Base-by-base conservation (phyloP, 2,113 vertebrate species). In the Strix aluco region DNA sequence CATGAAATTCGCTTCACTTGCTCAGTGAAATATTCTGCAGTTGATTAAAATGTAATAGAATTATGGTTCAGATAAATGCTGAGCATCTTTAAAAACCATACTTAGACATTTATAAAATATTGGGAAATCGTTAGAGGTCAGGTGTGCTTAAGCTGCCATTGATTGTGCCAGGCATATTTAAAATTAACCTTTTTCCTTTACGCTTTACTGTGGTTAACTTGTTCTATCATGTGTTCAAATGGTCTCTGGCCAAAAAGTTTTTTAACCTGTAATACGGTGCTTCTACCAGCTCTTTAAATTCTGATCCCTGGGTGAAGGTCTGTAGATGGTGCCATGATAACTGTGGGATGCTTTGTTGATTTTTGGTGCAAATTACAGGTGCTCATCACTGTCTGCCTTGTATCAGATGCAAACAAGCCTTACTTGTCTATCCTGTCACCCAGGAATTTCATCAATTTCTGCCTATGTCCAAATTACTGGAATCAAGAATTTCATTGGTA, bases 41-140 rank as follows among this genome's bases (percentile, higher is more conserved):
- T 72, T 87, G 84, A 57, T 89, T 49, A 72, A 81, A 84, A 89
- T 40, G 21, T 58, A 40, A n/a, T 63, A 77, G 73, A 42, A 63
- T 77, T 58, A 2, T 49, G 66, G 87, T 90, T 72, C 49, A 89
- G 85, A 46, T 59, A 87, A 81, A 84, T 29, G 38, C 92, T 19
- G 66, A 69, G 44, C 75, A 34, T 73, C 82, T 85, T 87, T 87
- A 90, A 86, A 92, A 81, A 46, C 52, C 61, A 17, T 58, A 30
- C 61, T 74, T 74, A 55, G 81, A 87, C 73, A 74, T 78, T 86
- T 94, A 42, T n/a, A 66, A 66, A 94, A 80, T 49, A 52, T 12
- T 70, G 38, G 58, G 47, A 70, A 87, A 61, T 87, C 91, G 71
- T 87, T 62, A 74, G 65, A 67, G 72, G 46, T 65, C 52, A 9